These are phyloP conservation scores for Danaus chrysippus DNA, from an alignment of 2,888 invertebrate species.

Conservation along the genomic window DNA sequence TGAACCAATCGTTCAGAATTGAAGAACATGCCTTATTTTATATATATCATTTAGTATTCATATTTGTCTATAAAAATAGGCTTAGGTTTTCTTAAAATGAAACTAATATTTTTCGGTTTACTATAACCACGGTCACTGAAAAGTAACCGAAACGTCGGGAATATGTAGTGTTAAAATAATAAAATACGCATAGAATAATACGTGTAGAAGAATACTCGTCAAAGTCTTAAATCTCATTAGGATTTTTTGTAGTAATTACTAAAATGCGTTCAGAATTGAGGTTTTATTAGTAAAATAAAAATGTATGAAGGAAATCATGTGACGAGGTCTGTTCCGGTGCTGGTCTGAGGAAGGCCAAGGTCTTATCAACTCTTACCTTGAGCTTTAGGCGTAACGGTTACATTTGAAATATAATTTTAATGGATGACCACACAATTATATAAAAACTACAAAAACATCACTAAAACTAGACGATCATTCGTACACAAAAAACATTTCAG, in stretches of 20 bases:
- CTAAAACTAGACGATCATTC: no score
- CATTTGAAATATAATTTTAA: background rate
- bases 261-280: background rate
- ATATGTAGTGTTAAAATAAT: no score
- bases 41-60: background rate
- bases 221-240: no score
- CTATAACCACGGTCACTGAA: no score
- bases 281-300: no score
- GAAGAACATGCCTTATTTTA: background rate
- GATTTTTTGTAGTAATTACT: background rate
- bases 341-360: slow-evolving; percentile 19
- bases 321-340: slow-evolving; percentile 5
- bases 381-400: background rate
- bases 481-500: background rate
- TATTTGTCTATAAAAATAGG: background rate
- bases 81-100: no score
- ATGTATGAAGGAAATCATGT: background rate
- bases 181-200: no score
- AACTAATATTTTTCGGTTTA: no score
- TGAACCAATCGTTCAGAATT: background rate
- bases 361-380: slow-evolving; percentile 8
- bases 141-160: no score
- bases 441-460: background rate
- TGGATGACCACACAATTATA: background rate
- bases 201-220: no score